Base-by-base conservation (phyloP, 2,113 vertebrate species). In the Phylloscopus trochilus region DNA sequence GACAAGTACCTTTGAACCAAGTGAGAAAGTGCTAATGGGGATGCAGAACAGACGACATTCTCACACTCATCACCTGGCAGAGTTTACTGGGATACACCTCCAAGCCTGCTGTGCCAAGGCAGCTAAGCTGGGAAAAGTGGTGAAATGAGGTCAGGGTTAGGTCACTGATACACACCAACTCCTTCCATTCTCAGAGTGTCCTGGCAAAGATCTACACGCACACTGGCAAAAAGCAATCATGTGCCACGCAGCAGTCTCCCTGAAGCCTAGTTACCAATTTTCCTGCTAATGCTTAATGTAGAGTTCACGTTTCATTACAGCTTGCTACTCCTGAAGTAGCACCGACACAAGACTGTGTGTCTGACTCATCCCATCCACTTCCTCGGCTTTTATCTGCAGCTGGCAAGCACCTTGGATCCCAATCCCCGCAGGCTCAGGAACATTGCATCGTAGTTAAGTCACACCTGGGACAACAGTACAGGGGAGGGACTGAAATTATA, bases 401-500 rank as follows among this genome's bases (percentile, higher is more conserved):
- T 37, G 60, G 43, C 37, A 74, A 49, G 19, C n/a, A 41, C 33
- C 59, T 80, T 3, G 12, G 8, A 73, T 35, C 37, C 55, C 35
- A 74, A 66, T 85, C 37, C 20, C 78, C 33, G 66, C 82, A 87
- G 62, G 60, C 47, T 89, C 74, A 53, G 74, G 44, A 87, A 52
- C 63, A 18, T 0, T 11, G 13, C 7, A 41, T 11, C 9, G 17
- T 4, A 10, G 9, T 11, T 31, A 55, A 46, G 3, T 70, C 41
- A 81, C 22, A 41, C 21, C 55, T 47, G 22, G 8, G 33, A 88
- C 49, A 33, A 44, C 11, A 56, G 43, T 15, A 43, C 17, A 39
- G 9, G 13, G 11, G 17, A 52, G 8, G 44, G 27, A 69, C 22
- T n/a, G 44, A 56, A 73, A 70, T 3, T 30, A 63, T 23, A 35